Base-by-base conservation (phyloP, 2,888 invertebrate genomes). In the Sturmia bella region DNA sequence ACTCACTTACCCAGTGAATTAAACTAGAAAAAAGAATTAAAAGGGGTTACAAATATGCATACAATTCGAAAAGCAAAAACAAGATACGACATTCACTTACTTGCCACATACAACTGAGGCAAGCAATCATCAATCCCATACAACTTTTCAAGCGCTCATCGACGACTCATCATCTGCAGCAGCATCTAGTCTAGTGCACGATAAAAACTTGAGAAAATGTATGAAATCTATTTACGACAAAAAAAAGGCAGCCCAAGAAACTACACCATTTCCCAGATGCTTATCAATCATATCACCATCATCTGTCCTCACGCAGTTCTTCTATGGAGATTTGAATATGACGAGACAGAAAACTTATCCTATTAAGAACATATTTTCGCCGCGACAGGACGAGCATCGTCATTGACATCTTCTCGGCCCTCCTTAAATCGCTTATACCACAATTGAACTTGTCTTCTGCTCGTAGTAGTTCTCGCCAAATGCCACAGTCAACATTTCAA, bases 121-220 rank as follows among this genome's bases (percentile, higher is more conserved):
- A 54, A 63, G 13, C 43, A 66, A 54, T 66, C 52, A 72, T 61
- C 43, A 45, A 61, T 73, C 45, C 15, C 48, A 32, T 50, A 50
- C 17, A 59, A 32, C 41, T 64, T 75, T 66, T 56, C 13, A 27
- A 70, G 41, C 64, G 69, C 19, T 41, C 32, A 59, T 59, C 72
- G 19, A 17, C 27, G 32, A 7, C 32, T 32, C 32, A 32, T 32
- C 57, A 70, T 48, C 27, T 41, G 41, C 27, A 50, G 17, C 57
- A 32, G 17, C 74, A 66, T 27, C 11, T 43, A 43, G 32, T 27
- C 11, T 43, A 43, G 32, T 27, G 50, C 50, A 48, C 57, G 21
- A 64, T 78, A 52, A 73, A 73, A 56, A 72, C 39, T 37, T 15
- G 41, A 66, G 52, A 73, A 32, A 64, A 24, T 50, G 17, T n/a